Base-by-base conservation (phyloP, 2,888 invertebrate species). In the Lepas anatifera region DNA sequence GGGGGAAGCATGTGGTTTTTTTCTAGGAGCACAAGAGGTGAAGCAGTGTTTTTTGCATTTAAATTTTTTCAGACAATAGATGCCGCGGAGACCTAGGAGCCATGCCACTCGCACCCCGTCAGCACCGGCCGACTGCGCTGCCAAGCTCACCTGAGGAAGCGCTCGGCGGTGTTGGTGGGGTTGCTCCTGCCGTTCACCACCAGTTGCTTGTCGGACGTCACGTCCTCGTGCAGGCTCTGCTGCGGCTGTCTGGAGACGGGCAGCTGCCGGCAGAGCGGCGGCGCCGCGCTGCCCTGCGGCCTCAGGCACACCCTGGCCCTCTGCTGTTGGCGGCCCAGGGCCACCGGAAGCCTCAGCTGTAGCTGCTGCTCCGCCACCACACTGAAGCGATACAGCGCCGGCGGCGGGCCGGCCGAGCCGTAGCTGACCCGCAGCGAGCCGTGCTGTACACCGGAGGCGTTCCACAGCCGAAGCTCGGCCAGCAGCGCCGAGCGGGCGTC, bases 381-480 rank as follows among this genome's bases (percentile, higher is more conserved):
- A 18, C 66, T 66, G 66, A 66, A 66, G 39, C 41, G 39, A 39
- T 66, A 66, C 3, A 25, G 66, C 41, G 66, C 41, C 39, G 66
- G 66, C 37, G 66, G 39, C 25, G 27, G 66, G 13, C 41, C 39
- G 35, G 3, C n/a, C 8, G 22, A 2, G n/a, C 37, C 63, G 37
- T 64, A 64, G 35, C 37, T 37, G 25, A 66, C 66, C 37, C 1
- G 39, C 39, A 66, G n/a, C 25, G 25, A n/a, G 66, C 66, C 66
- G 25, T 41, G 66, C 66, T 66, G 66, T 39, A 66, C 39, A 25
- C 66, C 66, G 39, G 66, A 39, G 39, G 25, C 66, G 66, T 66
- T 66, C 25, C n/a, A 37, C 39, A 66, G 66, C 16, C 66, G 37
- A 37, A 66, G 39, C 39, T 66, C 37, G 66, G 39, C 39, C 25